Evolutionary conservation across 2,797 vertebrate species (phyloP), one percentile per base, ranked within the genome.

Genomic region (Allenopithecus nigroviridis): DNA sequence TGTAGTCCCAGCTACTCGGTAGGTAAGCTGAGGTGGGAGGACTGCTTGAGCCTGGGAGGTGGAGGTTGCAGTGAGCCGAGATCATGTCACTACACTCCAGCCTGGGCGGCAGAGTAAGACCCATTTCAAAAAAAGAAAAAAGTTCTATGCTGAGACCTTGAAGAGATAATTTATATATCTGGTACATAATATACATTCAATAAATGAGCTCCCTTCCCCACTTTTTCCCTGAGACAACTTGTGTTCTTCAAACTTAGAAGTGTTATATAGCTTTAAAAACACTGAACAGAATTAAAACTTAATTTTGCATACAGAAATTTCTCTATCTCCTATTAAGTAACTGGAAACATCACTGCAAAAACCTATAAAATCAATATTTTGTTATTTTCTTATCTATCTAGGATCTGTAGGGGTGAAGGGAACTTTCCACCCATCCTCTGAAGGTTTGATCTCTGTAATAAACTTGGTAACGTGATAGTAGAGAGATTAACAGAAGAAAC

Each of bases 221-320:
- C 22, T 5, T 59, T 83, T 89, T 46, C 33, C 1, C 1, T 70
- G n/a, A 46, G 28, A 80, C 79, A 93, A 68, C 17, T 30, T 61
- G 41, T 48, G 5, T 75, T 57, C 10, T 93, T 33, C 30, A 50
- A 91, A 19, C 4, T 33, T 72, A 17, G 80, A 91, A 75, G 8
- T 83, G 21, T 13, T 84, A 41, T 41, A 4, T 48, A 72, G 17
- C 36, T 93, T 95, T 85, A 74, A 96, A 96, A 94, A 84, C 17
- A 74, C 12, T 68, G 12, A 95, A 81, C 5, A 90, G 16, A 94
- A 74, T 79, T 90, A 84, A 64, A 81, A 93, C 59, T 84, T 83
- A 80, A 89, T 94, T 95, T 93, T 93, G 21, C 59, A n/a, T 86
- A 11, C n/a, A 86, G 8, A 68, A n/a, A 95, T 53, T 50, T 95